Conservation (phyloP, 2,888 invertebrate species). For the Protonemura montana region DNA sequence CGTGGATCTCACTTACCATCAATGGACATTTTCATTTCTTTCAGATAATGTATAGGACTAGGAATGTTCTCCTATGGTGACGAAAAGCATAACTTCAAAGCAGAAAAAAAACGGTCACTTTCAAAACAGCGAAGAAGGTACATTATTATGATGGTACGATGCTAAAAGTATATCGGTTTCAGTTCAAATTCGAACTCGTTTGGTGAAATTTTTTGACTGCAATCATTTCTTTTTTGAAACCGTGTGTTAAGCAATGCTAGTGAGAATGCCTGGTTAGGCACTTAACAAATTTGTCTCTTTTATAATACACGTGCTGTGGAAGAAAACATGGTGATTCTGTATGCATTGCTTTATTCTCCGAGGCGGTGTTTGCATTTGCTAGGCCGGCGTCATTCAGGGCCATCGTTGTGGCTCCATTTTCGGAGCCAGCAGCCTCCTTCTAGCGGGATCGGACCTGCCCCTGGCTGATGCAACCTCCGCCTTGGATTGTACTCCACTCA, state of each 20-base stretch:
- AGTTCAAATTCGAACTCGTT: slow-evolving; percentile 47
- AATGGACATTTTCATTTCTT: slow-evolving; percentile 40
- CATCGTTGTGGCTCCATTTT: background rate
- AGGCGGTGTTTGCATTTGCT: slow-evolving; percentile 46
- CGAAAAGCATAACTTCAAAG: slow-evolving; percentile 50
- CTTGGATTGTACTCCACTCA: slow-evolving; percentile 46
- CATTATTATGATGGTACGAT: slow-evolving; percentile 51
- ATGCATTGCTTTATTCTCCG: slow-evolving; percentile 45
- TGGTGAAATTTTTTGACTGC: slow-evolving; percentile 50
- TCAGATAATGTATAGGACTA: slow-evolving; percentile 50
- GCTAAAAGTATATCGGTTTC: slow-evolving; percentile 50
- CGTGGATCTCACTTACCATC: background rate
- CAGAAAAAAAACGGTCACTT: slow-evolving; percentile 50
- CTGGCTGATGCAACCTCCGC: slow-evolving; percentile 45
- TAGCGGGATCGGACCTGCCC: background rate
- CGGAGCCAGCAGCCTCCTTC: background rate
- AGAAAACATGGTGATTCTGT: background rate
- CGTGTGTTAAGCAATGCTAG: slow-evolving; percentile 49
- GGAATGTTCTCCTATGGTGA: slow-evolving; percentile 51
- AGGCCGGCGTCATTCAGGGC: background rate
- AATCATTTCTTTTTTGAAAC: slow-evolving; percentile 49
- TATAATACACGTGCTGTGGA: slow-evolving; percentile 35
- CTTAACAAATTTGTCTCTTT: slow-evolving; percentile 48
- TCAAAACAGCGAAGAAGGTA: slow-evolving; percentile 51
- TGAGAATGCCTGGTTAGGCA: slow-evolving; percentile 47